Conservation (phyloP, 2,113 vertebrate species). For the Gasterosteus aculeatus region DNA sequence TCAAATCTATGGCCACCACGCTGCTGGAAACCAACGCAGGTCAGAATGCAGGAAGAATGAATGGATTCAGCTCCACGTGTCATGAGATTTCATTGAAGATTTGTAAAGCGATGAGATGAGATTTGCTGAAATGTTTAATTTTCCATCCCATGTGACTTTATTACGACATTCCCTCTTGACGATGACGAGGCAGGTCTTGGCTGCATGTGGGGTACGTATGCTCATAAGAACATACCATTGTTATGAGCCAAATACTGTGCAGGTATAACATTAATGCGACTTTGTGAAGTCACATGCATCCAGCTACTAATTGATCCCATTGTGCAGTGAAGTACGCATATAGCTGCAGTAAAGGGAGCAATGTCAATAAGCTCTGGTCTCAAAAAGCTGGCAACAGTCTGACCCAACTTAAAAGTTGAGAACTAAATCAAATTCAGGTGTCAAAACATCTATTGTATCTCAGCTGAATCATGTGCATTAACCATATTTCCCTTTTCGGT, state of each 20-base stretch:
- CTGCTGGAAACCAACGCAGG: too few relatives aligned
- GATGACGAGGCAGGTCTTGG: too few relatives aligned
- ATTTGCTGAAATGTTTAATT: too few relatives aligned
- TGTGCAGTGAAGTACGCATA: not conserved
- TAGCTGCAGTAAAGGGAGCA: not conserved
- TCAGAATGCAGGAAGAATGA: too few relatives aligned
- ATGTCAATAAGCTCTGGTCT: not conserved
- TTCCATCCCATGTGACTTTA: too few relatives aligned
- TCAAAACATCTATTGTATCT: not conserved
- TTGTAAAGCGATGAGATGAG: too few relatives aligned
- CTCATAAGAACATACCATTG: not conserved
- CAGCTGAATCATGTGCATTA: not conserved
- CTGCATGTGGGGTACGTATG: not conserved
- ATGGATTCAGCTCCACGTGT: too few relatives aligned
- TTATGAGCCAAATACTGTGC: not conserved
- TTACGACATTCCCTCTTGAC: too few relatives aligned
- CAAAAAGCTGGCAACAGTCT: not conserved
- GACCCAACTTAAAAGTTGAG: not conserved
- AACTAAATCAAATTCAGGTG: not conserved
- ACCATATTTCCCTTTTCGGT: slow-evolving; percentile 7
- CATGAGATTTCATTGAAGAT: too few relatives aligned
- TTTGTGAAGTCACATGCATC: not conserved
- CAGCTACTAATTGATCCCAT: not conserved
- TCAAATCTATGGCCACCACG: too few relatives aligned
- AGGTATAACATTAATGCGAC: not conserved